Evolutionary conservation across 2,888 invertebrate genomes (phyloP), one percentile per base, ranked within the genome.

Genomic region (Amphipyra berbera): DNA sequence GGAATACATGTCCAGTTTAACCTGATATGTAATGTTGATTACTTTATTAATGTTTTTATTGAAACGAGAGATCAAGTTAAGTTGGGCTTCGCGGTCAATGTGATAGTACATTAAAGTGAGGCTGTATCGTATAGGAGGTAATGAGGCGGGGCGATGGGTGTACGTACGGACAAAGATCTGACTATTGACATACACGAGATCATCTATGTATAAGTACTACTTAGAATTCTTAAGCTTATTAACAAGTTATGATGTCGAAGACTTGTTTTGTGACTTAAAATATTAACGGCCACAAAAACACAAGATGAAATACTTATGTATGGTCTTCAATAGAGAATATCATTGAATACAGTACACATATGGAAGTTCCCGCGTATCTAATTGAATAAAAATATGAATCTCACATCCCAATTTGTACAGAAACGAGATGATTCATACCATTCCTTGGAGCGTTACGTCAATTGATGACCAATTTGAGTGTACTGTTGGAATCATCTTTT

Each of bases 101-200:
- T 89, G 87, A 89, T 90, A 90, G 89, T 88, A 84, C 81, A 81
- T 88, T 88, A 86, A 82, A 83, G 82, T 86, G 84, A 89, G 88
- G 87, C 84, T 87, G 88, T 88, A 90, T 90, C 89, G 88, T 83
- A 86, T 89, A 89, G 88, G 92, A 92, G 91, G 91, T 88, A 90
- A 91, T 91, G 88, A 93, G 93, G 94, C 93, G 93, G 92, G 91
- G 92, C 92, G 79, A 89, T 91, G 91, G 91, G 89, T 89, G 89
- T 93, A 91, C 84, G 87, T 86, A 88, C 88, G 85, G 85, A 88
- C 90, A 87, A 89, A 90, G 89, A 90, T 90, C 88, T 86, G 82
- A 87, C 87, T 89, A 90, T 89, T 90, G 88, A 90, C 89, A 90
- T 82, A 85, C 83, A 84, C 83, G 79, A 83, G 83, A 81, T 82